phyloP scores from a whole-genome alignment of 2,888 invertebrate species.

The Apodemia hepburni region DNA sequence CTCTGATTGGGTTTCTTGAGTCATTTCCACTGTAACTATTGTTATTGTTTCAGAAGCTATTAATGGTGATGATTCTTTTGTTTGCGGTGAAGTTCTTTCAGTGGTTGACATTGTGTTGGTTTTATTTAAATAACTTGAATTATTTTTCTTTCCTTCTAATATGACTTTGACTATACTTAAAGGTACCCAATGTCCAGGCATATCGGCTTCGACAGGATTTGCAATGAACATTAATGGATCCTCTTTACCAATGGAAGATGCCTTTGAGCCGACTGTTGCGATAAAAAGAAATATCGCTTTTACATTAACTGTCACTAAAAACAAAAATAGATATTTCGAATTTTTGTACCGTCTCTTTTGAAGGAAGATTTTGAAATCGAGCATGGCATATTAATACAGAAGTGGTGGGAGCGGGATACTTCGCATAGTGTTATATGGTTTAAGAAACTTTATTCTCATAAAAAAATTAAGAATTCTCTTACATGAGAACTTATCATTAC shows the following conservation, averaged over 20 bases:
- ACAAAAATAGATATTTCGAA: neutral
- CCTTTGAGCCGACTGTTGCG: neutral
- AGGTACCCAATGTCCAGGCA: constrained; percentile 56
- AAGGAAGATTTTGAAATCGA: too few species aligned
- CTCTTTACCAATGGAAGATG: constrained; percentile 22
- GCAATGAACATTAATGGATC: constrained; percentile 47
- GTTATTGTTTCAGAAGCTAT: constrained; percentile 15
- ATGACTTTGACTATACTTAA: constrained; percentile 43
- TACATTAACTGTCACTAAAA: neutral
- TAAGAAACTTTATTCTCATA: too few species aligned
- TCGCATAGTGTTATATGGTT: too few species aligned
- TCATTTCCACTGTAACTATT: neutral
- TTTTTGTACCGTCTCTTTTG: too few species aligned
- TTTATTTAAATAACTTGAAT: neutral
- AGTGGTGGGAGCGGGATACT: too few species aligned
- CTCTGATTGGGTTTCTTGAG: neutral
- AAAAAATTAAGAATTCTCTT: too few species aligned
- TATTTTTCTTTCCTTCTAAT: constrained; percentile 23
- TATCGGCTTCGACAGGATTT: constrained; percentile 48
- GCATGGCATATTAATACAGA: too few species aligned
- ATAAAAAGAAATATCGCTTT: neutral
- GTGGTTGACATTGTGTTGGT: constrained; percentile 5
- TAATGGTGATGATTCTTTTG: constrained; percentile 18
- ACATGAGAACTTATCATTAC: too few species aligned
- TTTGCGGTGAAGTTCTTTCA: constrained; percentile 18